Base-by-base conservation (phyloP, 2,797 vertebrate genomes). In the Tiaroga cobitis region DNA sequence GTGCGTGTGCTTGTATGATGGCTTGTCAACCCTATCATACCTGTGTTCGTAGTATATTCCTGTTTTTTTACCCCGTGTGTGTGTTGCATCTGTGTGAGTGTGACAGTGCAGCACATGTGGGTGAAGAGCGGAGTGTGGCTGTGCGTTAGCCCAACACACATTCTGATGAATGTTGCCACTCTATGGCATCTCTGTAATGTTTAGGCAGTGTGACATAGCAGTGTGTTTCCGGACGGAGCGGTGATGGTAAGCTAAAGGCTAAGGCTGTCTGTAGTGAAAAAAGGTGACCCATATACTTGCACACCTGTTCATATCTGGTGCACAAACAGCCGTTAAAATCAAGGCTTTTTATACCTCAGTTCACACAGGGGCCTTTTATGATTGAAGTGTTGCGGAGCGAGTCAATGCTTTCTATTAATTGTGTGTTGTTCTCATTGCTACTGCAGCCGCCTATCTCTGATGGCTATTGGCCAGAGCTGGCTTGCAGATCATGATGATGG, bases 371-470 rank as follows among this genome's bases (percentile, higher is more conserved):
- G 94, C 93, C 93, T 95, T 92, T 92, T 90, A 88, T 93, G 90
- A 89, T 91, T 92, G 94, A 91, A 92, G 92, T 90, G 81, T 89
- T 88, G 87, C 59, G 85, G 87, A 75, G 89, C 89, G 29, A 81
- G 93, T 89, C 89, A 91, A 90, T 95, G 93, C 92, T 85, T 91
- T 96, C 93, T 97, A 98, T 99, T 99, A 98, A 98, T 96, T 96
- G 94, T 98, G 94, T 99, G 97, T 96, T 96, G 94, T 98, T 98
- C 96, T 98, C 98, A 96, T 99, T 99, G 97, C 96, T 97, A 98
- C 97, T 98, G 97, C 97, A 99, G 97, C 97, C 97, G 97, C 97
- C 97, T 97, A 97, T 98, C 96, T 96, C 97, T 98, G 97, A 98
- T 98, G 97, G 97, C 97, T 97, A 96, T 96, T 97, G 95, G 96